phyloP scores from a whole-genome alignment of 2,888 invertebrate genomes.

The Galerucella calmariensis region DNA sequence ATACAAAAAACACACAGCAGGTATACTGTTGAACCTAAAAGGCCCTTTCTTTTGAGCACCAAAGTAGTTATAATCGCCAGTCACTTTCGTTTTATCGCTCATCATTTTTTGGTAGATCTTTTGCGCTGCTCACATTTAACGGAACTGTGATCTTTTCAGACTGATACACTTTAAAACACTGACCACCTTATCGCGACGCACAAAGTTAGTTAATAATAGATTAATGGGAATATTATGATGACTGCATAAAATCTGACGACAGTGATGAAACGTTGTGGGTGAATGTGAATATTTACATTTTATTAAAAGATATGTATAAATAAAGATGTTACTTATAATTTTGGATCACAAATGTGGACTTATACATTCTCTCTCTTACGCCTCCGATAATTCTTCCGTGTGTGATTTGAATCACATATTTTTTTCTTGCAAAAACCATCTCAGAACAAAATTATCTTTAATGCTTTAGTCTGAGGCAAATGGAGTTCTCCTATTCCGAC shows the following conservation, averaged over 20 bases:
- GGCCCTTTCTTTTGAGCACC: slow-evolving; percentile 20
- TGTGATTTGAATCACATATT: no score
- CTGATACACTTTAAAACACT: slow-evolving; percentile 36
- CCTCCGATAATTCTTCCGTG: no score
- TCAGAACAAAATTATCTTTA: no score
- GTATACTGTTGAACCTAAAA: slow-evolving; percentile 18
- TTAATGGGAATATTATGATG: slow-evolving; percentile 12
- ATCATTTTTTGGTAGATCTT: slow-evolving; percentile 27
- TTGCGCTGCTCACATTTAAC: slow-evolving; percentile 26
- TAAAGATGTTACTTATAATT: neutral
- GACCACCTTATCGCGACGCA: slow-evolving; percentile 37
- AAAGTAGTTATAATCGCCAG: slow-evolving; percentile 21
- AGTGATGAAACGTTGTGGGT: slow-evolving; percentile 2
- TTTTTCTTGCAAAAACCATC: no score
- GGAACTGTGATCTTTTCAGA: slow-evolving; percentile 30
- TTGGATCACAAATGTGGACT: no score
- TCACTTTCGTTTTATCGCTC: slow-evolving; percentile 21
- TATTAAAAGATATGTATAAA: neutral
- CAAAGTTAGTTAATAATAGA: slow-evolving; percentile 31
- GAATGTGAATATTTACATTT: slow-evolving; percentile 13
- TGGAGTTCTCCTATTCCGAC: no score
- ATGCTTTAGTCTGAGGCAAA: no score
- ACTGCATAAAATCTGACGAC: slow-evolving; percentile 26
- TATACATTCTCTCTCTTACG: no score
- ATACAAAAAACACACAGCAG: slow-evolving; percentile 30